Conservation (phyloP, 30 jellyfish, hydroid and myxozoan species). For the Nemopilema nomurai region DNA sequence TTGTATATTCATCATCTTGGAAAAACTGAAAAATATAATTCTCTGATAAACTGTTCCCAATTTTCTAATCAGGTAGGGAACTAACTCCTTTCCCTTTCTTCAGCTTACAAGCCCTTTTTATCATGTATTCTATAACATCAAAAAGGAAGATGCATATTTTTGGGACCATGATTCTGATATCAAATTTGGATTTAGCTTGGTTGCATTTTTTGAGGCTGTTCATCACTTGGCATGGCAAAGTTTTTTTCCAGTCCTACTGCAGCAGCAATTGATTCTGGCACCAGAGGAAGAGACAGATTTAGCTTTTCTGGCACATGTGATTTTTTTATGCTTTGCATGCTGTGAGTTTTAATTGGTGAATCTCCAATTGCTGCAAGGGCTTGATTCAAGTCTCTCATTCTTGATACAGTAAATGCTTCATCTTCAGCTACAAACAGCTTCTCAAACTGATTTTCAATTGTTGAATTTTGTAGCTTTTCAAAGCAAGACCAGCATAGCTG, state of each 20-base stretch:
- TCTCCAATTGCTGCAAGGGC: constrained; percentile 37
- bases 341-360: constrained; percentile 39
- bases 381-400: constrained; percentile 5
- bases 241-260: constrained; percentile 30
- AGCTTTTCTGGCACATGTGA: constrained; percentile 26
- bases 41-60: constrained; percentile 1
- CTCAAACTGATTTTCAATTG: neutral
- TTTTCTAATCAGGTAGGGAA: constrained; percentile 10
- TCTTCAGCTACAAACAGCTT: neutral
- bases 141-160: constrained; percentile 49
- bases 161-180: constrained; percentile 63
- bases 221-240: neutral
- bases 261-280: constrained; percentile 16
- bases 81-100: constrained; percentile 19
- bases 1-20: constrained; percentile 60
- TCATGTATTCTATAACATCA: constrained; percentile 62
- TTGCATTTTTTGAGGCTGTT: neutral
- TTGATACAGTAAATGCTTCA: neutral
- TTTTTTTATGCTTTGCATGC: constrained; percentile 23
- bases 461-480: neutral
- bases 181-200: constrained; percentile 13
- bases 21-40: neutral
- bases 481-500: constrained; percentile 1
- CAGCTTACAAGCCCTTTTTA: constrained; percentile 25
- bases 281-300: neutral